Evolutionary conservation across 2,888 invertebrate species (phyloP), one percentile per base, ranked within the genome.

Genomic region (Luperina testacea): DNA sequence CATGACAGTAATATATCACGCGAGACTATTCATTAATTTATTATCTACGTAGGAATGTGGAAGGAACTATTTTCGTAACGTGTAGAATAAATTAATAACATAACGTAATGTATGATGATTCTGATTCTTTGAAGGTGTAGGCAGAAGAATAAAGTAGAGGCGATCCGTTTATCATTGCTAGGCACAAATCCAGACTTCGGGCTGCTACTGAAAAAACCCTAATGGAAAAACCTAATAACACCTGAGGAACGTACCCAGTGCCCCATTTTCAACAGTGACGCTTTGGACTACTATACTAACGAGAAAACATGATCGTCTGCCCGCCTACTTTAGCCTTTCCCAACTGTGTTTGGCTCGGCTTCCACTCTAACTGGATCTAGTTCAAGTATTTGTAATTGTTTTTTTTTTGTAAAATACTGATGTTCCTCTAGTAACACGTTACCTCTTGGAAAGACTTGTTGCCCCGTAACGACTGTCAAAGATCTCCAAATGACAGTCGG

Each of bases 1-100:
- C 68, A 63, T 85, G 88, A 89, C 88, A 88, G 81, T 87, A 87
- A 89, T 89, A 87, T 89, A 89, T 89, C 82, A 83, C 88, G n/a
- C 11, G 63, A 45, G 75, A 81, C 81, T 86, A 87, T 89, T 86
- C 74, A 87, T 85, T 85, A 87, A 87, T 85, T 59, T 77, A 80
- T 73, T 87, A 89, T 87, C 80, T 73, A 78, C 78, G 77, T 64
- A 75, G 80, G 69, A 80, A 80, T 63, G 59, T 69, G 63, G 73
- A 68, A 53, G 76, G 70, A 76, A 83, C 78, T 67, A 88, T 81
- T 86, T 89, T 86, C 68, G 71, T 73, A 68, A 78, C n/a, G 68
- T 45, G 61, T 42, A 38, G 63, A 38, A 42, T 78, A 70, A 72
- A 82, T 86, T 71, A 83, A 83, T 83, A 63, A 81, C 13, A 57